A percentile compares a stretch with the other conserved stretches of the same genome.
phyloP scores from a whole-genome alignment of 1,140 invertebrate species.

The Drosophila eugracilis region DNA sequence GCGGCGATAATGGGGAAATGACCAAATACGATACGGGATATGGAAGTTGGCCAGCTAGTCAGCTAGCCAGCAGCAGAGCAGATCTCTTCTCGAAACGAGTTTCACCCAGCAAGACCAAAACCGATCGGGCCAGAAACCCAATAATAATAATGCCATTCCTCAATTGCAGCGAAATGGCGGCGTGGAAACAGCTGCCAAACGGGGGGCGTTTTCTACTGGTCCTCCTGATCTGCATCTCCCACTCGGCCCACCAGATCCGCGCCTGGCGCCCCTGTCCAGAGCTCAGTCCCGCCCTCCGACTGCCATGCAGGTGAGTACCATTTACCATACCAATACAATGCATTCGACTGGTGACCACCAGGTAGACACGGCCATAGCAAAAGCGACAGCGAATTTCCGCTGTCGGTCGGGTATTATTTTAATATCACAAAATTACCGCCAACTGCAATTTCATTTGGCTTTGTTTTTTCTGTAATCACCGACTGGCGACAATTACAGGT shows the following conservation, averaged over 20 bases:
- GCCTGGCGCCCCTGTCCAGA: constrained; percentile 84
- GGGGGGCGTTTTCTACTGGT: constrained; percentile 45
- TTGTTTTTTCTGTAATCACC: constrained; percentile 61
- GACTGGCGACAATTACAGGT: constrained; percentile 76
- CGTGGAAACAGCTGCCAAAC: constrained; percentile 59
- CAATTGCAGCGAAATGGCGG: constrained; percentile 66
- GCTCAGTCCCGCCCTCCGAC: constrained; percentile 79
- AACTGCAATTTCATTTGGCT: constrained; percentile 52
- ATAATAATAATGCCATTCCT: constrained; percentile 32
- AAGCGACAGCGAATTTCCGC: constrained; percentile 45
- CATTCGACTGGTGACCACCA: not conserved
- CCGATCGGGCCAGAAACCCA: constrained; percentile 12
- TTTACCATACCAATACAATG: not conserved
- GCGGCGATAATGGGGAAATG: constrained; percentile 69
- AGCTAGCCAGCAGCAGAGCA: too few relatives aligned
- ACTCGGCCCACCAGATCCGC: constrained; percentile 49
- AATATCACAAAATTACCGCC: constrained; percentile 64
- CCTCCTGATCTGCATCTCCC: constrained; percentile 54
- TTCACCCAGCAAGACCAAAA: constrained; percentile 26
- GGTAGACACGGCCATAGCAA: too few relatives aligned
- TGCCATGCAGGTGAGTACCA: constrained; percentile 83
- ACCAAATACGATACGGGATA: constrained; percentile 59
- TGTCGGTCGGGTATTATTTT: constrained; percentile 60
- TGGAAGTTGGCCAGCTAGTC: too few relatives aligned
- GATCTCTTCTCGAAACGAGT: constrained; percentile 46